Conservation (phyloP, 2,888 invertebrate species). For the Drosophila limbata region DNA sequence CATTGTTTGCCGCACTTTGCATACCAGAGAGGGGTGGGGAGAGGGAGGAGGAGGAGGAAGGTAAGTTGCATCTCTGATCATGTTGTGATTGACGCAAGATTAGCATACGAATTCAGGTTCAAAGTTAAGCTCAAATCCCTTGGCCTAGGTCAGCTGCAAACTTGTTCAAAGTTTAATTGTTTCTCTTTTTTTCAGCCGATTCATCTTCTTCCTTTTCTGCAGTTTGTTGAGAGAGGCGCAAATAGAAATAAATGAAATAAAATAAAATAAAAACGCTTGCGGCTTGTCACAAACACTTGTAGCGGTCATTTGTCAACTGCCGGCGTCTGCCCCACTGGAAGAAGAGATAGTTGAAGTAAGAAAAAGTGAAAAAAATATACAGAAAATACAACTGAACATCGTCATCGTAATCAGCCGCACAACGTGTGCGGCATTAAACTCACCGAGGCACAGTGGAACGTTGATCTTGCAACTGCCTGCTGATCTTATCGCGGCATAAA, state of each 20-base stretch:
- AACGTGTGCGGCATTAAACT: conserved; percentile 73
- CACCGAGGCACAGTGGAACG: conserved; percentile 32
- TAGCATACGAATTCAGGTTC: conserved; percentile 74
- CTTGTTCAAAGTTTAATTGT: conserved; percentile 73
- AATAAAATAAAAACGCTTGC: conserved; percentile 77
- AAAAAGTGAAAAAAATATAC: conserved; percentile 18
- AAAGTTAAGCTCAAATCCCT: conserved; percentile 69
- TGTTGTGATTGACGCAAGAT: conserved; percentile 80
- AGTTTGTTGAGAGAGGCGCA: conserved; percentile 31
- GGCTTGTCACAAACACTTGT: conserved; percentile 85
- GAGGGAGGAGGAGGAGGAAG: background rate
- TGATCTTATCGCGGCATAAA: conserved; percentile 59
- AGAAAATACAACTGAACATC: conserved; percentile 54
- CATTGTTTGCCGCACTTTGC: conserved; percentile 76
- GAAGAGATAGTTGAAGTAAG: conserved; percentile 18
- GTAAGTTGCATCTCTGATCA: conserved; percentile 49
- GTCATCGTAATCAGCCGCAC: conserved; percentile 76
- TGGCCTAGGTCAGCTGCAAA: conserved; percentile 64
- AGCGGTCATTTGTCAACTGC: conserved; percentile 84
- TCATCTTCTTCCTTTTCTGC: background rate
- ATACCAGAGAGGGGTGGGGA: conserved; percentile 47
- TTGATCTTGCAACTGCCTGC: conserved; percentile 39
- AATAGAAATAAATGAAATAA: conserved; percentile 62
- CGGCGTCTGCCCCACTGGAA: conserved; percentile 59
- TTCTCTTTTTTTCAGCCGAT: conserved; percentile 32